These are phyloP conservation scores for Diorhabda carinulata DNA, from an alignment of 1,140 invertebrate species.

Conservation along the genomic window DNA sequence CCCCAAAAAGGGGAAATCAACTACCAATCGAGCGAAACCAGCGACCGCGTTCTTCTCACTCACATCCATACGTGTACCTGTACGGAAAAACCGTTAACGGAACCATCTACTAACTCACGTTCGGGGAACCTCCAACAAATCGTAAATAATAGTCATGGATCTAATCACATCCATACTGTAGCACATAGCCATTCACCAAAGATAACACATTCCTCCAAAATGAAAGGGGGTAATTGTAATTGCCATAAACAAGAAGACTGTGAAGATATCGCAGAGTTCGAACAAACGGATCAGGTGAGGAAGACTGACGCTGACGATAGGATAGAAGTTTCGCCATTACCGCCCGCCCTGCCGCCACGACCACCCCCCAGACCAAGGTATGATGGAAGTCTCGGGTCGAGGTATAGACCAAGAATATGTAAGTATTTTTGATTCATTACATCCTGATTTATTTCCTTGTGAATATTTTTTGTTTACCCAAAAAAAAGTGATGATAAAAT, in stretches of 20 bases:
- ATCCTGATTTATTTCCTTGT: too few relatives aligned
- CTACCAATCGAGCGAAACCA: conserved; percentile 42
- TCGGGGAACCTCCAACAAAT: conserved; percentile 16
- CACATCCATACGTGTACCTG: conserved; percentile 39
- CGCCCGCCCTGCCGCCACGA: conserved; percentile 45
- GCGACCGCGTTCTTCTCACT: conserved; percentile 36
- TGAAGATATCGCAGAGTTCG: conserved; percentile 26
- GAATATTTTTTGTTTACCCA: too few relatives aligned
- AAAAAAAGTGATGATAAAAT: too few relatives aligned
- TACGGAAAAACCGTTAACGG: conserved; percentile 24
- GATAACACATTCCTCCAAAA: conserved; percentile 26
- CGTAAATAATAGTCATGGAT: conserved; percentile 27
- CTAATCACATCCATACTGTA: conserved; percentile 30
- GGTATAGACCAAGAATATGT: conserved; percentile 28
- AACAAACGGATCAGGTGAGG: conserved; percentile 25
- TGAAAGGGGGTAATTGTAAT: conserved; percentile 24
- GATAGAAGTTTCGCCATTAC: conserved; percentile 45
- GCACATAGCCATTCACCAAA: conserved; percentile 39
- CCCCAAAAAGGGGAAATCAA: conserved; percentile 37
- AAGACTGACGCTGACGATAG: conserved; percentile 45
- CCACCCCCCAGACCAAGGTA: conserved; percentile 45
- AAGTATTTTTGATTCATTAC: conserved; percentile 5
- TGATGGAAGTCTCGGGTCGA: conserved; percentile 40
- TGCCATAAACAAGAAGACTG: conserved; percentile 37
- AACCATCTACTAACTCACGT: conserved; percentile 28